Base-by-base conservation (phyloP, 1,140 invertebrate genomes). In the Nephotettix cincticeps region DNA sequence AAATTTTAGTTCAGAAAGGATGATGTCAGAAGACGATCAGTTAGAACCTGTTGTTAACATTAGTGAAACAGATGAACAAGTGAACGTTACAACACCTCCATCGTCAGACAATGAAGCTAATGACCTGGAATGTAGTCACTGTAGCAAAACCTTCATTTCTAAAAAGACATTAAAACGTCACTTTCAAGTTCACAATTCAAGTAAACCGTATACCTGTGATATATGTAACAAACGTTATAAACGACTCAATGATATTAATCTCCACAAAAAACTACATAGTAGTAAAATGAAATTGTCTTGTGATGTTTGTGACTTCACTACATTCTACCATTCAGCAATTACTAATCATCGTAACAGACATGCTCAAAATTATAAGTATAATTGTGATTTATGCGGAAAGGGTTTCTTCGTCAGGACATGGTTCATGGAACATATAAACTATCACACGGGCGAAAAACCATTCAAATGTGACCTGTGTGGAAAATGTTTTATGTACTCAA, bases 391-490 rank as follows among this genome's bases (percentile, higher is more conserved):
- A 14, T 85, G 84, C 70, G 75, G 76, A n/a, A 83, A 84, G 30
- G 82, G 82, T 1, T 84, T 83, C 68, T 81, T 80, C 68, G 80
- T 78, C 2, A 81, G 81, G 25, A 79, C 78, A 11, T 80, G 82
- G 32, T 71, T 80, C 77, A 29, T 76, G 76, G 54, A 76, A 64
- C 75, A 75, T 66, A 56, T 71, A 67, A 76, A 76, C 19, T 77
- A 76, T 25, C 80, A 83, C 66, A 80, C 87, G 2, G 83, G 88
- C 36, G 75, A 84, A 78, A 78, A 83, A 81, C 81, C 85, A 21
- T 85, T 78, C 72, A 81, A 80, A 1, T 89, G 87, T 66, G 77
- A 80, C 11, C 75, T 84, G 1, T 89, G 87, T 68, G 83, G 82
- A 0, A 88, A 87, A 71, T 79, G 83, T 14, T 84, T 84, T 71